Conservation (phyloP, 2,888 invertebrate genomes). For the Dusona sp. region DNA sequence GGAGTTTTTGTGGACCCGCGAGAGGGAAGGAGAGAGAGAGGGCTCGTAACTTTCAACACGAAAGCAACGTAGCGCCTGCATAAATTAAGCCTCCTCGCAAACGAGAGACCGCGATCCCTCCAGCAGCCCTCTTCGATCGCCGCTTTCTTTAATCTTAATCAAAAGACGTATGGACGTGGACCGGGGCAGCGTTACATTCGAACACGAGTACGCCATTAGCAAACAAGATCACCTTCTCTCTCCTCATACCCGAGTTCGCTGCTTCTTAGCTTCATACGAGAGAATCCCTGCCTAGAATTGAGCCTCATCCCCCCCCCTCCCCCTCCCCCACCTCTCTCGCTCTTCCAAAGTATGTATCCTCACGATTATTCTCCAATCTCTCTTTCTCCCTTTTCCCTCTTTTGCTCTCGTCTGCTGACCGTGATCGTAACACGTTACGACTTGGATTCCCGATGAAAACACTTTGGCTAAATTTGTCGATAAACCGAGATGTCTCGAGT, state of each 20-base stretch:
- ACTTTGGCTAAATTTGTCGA: conserved; percentile 79
- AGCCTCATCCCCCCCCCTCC: conserved; percentile 20
- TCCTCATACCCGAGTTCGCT: conserved; percentile 59
- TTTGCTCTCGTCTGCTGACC: conserved; percentile 20
- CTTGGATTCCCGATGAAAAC: conserved; percentile 70
- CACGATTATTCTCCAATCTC: conserved; percentile 58
- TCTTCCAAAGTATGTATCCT: background rate
- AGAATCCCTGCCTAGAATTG: conserved; percentile 45
- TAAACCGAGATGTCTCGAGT: conserved; percentile 72
- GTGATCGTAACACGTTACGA: conserved; percentile 37
- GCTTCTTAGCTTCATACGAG: conserved; percentile 24
- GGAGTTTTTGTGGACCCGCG: conserved; percentile 11
- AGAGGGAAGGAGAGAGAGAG: conserved; percentile 30
- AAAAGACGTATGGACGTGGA: conserved; percentile 83
- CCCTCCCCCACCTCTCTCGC: background rate
- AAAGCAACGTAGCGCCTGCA: conserved; percentile 65
- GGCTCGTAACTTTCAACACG: conserved; percentile 71
- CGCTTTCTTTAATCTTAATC: conserved; percentile 83
- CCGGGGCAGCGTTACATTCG: conserved; percentile 80
- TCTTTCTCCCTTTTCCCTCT: conserved; percentile 26
- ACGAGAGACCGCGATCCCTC: conserved; percentile 44
- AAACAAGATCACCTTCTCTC: conserved; percentile 82
- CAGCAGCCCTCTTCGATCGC: conserved; percentile 51
- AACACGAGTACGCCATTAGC: conserved; percentile 84
- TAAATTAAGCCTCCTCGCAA: conserved; percentile 67